phyloP scores from a whole-genome alignment of 2,888 invertebrate species.

The Omphaloscelis lunosa region DNA sequence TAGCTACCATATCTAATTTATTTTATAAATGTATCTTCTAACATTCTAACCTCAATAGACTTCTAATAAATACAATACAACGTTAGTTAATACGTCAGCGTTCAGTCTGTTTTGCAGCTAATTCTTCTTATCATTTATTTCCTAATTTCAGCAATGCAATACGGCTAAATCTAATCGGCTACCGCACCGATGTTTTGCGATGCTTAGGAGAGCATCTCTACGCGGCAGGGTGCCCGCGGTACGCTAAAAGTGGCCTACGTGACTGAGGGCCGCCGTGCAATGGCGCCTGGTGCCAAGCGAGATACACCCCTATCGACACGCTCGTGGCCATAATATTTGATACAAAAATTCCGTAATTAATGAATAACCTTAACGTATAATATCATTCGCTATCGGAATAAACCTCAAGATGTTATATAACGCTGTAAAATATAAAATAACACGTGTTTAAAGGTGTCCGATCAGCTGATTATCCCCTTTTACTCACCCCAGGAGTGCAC shows the following conservation, averaged over 20 bases:
- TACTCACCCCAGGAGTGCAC: conserved; percentile 87
- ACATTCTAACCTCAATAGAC: background rate
- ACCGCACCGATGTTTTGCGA: conserved; percentile 37
- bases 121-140: conserved; percentile 71
- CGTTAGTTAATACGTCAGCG: conserved; percentile 34
- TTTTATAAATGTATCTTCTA: background rate
- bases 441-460: conserved; percentile 81
- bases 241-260: conserved; percentile 88
- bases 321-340: conserved; percentile 60
- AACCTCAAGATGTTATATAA: conserved; percentile 78
- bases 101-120: conserved; percentile 25
- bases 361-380: conserved; percentile 46
- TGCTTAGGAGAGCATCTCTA: conserved; percentile 67
- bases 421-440: conserved; percentile 73
- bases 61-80: conserved; percentile 1
- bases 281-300: conserved; percentile 89
- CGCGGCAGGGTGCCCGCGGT: conserved; percentile 74
- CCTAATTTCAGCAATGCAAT: conserved; percentile 76
- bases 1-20: background rate
- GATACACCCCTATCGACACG: conserved; percentile 86
- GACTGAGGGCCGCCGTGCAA: conserved; percentile 86
- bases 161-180: conserved; percentile 64
- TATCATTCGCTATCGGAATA: conserved; percentile 30
- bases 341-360: conserved; percentile 49
- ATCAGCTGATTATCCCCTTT: conserved; percentile 84